Evolutionary conservation across 2,113 vertebrate genomes (phyloP), one percentile per base, ranked within the genome.

Genomic region (Myotis yumanensis): DNA sequence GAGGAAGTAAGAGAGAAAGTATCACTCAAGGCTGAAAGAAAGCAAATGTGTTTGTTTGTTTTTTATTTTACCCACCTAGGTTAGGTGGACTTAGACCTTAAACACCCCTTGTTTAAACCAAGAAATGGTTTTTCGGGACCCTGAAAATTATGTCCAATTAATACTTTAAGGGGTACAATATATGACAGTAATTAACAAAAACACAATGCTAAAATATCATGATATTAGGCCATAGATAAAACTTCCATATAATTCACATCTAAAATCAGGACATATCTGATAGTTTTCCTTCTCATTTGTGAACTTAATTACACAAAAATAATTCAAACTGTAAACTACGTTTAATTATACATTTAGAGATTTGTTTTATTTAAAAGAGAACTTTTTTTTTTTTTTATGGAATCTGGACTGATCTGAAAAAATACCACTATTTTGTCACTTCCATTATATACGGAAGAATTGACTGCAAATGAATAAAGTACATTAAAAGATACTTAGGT

Each of bases 281-380:
- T 89, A 88, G 72, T 64, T 66, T 76, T 82, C 68, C 46, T 91
- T 87, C 43, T 77, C 51, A 52, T 64, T 85, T 84, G 18, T 81
- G n/a, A 95, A 76, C 1, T 59, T 91, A 93, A 73, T 87, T 94
- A 95, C 11, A 80, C 18, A 75, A 68, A 88, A 76, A 52, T 77
- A 43, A 71, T 75, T 72, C 51, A 59, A 93, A 72, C 25, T 48
- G 12, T 48, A 95, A 86, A 88, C 69, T 62, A 54, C 66, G 83
- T 89, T 75, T 80, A 88, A 35, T 84, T 92, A 84, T 20, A 91
- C 25, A 69, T 43, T 66, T 85, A 68, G 20, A 93, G 5, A 75
- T 3, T 84, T 40, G 8, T 15, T 23, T 95, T 81, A 80, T 51
- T 89, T 83, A n/a, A 40, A 68, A 94, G 83, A 28, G 12, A 54